These are phyloP conservation scores for Euproctis similis DNA, from an alignment of 2,888 invertebrate genomes.

Conservation along the genomic window DNA sequence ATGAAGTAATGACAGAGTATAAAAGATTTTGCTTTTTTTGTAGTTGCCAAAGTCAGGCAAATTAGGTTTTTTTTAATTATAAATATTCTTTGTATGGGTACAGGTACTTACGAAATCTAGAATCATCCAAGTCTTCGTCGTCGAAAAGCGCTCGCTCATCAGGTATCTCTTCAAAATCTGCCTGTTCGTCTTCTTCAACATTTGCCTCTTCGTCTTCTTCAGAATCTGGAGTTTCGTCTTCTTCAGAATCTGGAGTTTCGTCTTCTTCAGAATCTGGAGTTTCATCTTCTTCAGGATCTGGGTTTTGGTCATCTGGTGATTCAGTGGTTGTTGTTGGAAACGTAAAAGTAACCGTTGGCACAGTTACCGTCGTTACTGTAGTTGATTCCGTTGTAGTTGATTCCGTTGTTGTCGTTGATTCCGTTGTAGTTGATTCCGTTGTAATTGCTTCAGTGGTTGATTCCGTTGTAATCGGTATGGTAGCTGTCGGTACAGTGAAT, in stretches of 20 bases:
- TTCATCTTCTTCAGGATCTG: neutral
- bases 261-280: neutral
- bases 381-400: neutral
- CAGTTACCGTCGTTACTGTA: neutral
- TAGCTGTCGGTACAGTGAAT: neutral
- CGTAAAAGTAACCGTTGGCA: too few relatives aligned
- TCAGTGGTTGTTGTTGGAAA: neutral
- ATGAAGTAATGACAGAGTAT: too few relatives aligned
- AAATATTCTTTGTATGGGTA: too few relatives aligned
- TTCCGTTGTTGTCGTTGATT: neutral
- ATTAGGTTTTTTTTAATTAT: too few relatives aligned
- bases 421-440: neutral
- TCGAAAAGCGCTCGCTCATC: conserved; percentile 7
- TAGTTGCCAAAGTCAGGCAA: too few relatives aligned
- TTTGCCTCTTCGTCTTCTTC: neutral
- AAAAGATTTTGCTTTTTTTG: too few relatives aligned
- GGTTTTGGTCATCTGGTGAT: neutral
- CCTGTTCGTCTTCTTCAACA: neutral
- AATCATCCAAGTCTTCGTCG: conserved; percentile 1
- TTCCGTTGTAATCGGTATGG: neutral
- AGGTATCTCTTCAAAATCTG: neutral
- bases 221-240: neutral
- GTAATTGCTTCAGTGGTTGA: neutral
- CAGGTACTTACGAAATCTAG: conserved; percentile 1
- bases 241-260: neutral